Base-by-base conservation (phyloP, 2,888 invertebrate genomes). In the Ceratothoa steindachneri region DNA sequence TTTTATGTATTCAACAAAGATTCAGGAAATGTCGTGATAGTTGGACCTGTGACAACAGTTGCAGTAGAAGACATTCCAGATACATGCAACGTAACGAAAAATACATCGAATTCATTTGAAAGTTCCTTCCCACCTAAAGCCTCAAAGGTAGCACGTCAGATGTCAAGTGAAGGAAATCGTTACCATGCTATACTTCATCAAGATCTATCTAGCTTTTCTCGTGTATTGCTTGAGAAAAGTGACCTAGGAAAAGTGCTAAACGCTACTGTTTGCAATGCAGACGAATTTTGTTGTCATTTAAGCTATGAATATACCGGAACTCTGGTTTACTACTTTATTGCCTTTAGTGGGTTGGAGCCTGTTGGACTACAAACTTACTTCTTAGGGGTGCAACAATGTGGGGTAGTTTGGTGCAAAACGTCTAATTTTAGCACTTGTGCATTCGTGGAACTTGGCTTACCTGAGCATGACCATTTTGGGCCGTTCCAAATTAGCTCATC, bases 381-480 rank as follows among this genome's bases (percentile, higher is more conserved):
- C 19, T 51, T 76, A 41, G 76, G 76, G n/a, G 64, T 53, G 1
- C 82, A 83, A 52, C 77, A 82, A 0, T 85, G 85, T 74, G 83
- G 81, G 0, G 67, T 85, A 15, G 77, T 84, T 30, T 82, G 83
- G 66, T 84, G 84, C 74, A 71, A 81, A 0, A 81, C 82, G 69
- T 80, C 82, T 0, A 81, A 82, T 0, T 15, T 83, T 0, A 69
- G 31, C 1, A 83, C 84, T 1, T 85, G 84, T 68, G 78, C 81
- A 12, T 80, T 72, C 69, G 5, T 75, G 15, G 78, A 74, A 22
- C 65, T 66, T 1, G 69, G 69, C 1, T 53, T 75, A 4, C 80
- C 80, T 5, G 69, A 30, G 9, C n/a, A 31, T 4, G 79, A 79
- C n/a, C 60, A 74, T 22, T 81, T 82, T 65, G 72, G 74, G 1